A percentile compares a stretch with the other conserved stretches of the same genome.
phyloP scores from a whole-genome alignment of 1,140 invertebrate genomes.

The Bombus picipes region DNA sequence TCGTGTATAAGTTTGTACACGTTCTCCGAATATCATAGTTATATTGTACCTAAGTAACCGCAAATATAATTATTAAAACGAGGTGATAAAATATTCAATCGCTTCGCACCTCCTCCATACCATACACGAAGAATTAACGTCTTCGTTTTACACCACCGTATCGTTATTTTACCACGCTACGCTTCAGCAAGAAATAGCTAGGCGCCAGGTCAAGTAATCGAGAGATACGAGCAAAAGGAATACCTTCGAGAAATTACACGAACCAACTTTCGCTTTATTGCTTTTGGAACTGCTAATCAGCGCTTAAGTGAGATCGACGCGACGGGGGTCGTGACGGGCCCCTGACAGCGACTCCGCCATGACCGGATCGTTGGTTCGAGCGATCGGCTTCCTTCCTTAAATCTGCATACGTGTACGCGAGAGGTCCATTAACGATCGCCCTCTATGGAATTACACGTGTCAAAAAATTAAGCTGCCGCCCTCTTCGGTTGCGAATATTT shows the following conservation, averaged over 20 bases:
- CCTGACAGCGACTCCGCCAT: not conserved
- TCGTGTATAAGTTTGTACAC: too few relatives aligned
- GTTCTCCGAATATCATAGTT: too few relatives aligned
- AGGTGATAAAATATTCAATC: too few relatives aligned
- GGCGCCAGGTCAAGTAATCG: not conserved
- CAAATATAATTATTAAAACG: too few relatives aligned
- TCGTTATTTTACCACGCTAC: not conserved
- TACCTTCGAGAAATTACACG: not conserved
- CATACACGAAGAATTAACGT: not conserved
- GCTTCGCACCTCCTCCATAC: too few relatives aligned
- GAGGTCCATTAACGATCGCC: conserved; percentile 69
- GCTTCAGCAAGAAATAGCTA: not conserved
- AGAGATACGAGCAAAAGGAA: not conserved
- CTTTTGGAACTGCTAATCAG: conserved; percentile 47
- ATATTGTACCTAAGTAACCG: too few relatives aligned
- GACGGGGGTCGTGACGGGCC: conserved; percentile 48
- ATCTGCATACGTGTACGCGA: conserved; percentile 68
- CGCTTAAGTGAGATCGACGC: conserved; percentile 60
- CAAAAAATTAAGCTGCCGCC: conserved; percentile 68
- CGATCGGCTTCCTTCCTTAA: conserved; percentile 63
- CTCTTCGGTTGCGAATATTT: conserved; percentile 59
- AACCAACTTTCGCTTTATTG: conserved; percentile 28
- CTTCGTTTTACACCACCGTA: not conserved
- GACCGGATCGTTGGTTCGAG: conserved; percentile 43
- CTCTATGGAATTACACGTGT: conserved; percentile 71